A percentile compares a stretch with the other conserved stretches of the same genome.
Conservation (phyloP, 2,888 invertebrate genomes). For the Neuroscelio doddi region DNA sequence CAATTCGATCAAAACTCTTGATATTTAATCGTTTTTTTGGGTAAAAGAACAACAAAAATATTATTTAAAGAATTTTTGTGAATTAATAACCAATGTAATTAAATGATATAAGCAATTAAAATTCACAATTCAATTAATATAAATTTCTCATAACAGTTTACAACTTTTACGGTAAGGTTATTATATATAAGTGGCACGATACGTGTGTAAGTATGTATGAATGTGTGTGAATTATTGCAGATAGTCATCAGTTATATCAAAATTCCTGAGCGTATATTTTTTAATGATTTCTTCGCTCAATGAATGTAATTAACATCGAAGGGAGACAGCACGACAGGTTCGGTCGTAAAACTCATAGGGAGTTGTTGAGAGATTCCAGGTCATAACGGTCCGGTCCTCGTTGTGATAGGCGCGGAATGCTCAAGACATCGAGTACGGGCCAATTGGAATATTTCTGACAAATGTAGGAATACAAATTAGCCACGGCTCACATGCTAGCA, state of each 20-base stretch:
- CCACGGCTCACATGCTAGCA: constrained; percentile 27
- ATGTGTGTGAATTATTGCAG: constrained; percentile 26
- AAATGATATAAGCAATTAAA: no score
- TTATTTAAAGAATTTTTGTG: no score
- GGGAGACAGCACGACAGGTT: constrained; percentile 35
- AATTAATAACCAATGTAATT: no score
- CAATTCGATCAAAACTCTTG: no score
- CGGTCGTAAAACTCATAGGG: constrained; percentile 41
- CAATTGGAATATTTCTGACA: constrained; percentile 46
- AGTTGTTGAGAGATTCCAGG: constrained; percentile 49
- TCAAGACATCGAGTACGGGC: constrained; percentile 38
- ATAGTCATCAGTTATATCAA: constrained; percentile 22
- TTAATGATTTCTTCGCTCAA: constrained; percentile 27
- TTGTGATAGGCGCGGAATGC: constrained; percentile 43
- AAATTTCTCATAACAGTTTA: no score
- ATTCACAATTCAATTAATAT: no score
- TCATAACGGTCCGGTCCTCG: constrained; percentile 53
- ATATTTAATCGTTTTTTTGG: no score
- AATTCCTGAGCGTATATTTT: constrained; percentile 5
- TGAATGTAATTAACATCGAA: constrained; percentile 47
- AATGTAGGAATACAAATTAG: constrained; percentile 44
- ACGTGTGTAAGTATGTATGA: no score
- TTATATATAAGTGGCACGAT: constrained; percentile 26
- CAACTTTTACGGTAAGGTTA: no score
- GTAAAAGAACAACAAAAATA: no score